Conservation (phyloP, 2,113 vertebrate genomes). For the Pterocles gutturalis region DNA sequence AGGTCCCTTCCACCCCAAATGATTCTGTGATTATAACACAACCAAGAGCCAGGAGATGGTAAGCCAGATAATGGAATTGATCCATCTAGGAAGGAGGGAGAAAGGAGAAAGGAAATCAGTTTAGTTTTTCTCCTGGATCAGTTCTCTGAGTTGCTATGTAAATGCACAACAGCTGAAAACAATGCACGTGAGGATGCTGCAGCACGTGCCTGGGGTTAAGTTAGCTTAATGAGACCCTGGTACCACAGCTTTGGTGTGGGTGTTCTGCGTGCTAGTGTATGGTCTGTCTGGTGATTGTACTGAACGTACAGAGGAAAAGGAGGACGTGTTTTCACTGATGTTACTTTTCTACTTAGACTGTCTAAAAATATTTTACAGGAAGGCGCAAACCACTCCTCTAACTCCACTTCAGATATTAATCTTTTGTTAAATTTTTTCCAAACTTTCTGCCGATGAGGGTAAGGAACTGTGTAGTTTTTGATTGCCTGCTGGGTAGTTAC, state of each 20-base stretch:
- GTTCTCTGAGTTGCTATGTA: neutral
- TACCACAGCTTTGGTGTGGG: neutral
- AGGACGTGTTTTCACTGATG: neutral
- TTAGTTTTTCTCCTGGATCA: neutral
- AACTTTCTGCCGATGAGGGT: neutral
- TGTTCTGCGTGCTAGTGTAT: accelerated
- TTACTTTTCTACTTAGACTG: neutral
- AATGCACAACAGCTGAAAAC: neutral
- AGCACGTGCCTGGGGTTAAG: neutral
- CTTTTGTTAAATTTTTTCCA: neutral
- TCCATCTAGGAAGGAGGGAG: neutral
- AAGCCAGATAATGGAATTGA: neutral
- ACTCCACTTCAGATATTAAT: neutral
- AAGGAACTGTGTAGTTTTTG: neutral
- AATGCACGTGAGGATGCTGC: neutral
- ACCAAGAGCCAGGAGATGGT: neutral
- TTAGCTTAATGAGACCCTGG: accelerated
- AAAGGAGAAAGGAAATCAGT: neutral
- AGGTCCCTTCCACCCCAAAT: too few relatives aligned
- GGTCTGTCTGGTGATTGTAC: neutral
- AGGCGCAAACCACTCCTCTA: neutral
- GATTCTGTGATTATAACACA: neutral
- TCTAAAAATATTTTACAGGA: neutral
- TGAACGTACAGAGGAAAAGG: neutral
- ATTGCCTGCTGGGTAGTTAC: neutral